Base-by-base conservation (phyloP, 2,888 invertebrate genomes). In the Limnephilus lunatus region DNA sequence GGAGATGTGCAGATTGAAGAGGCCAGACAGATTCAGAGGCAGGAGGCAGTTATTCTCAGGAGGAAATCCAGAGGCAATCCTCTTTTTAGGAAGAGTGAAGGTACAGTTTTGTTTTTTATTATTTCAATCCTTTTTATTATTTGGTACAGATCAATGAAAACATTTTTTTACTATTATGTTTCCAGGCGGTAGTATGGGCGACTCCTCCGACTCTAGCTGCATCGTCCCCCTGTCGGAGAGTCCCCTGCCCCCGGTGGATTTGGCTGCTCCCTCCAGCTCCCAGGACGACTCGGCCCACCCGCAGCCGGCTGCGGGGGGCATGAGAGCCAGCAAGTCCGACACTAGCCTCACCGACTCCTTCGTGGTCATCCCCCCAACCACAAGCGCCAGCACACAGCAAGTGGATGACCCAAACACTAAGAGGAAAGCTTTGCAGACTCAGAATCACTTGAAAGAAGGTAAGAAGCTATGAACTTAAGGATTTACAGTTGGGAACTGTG, bases 331-430 rank as follows among this genome's bases (percentile, higher is more conserved):
- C 95, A 98, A 98, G 96, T 98, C 98, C 3, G 98, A 99, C 95
- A 98, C 98, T 0, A 98, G 98, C 94, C 96, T 99, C 31, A 98
- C 98, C 0, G 98, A 99, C 95, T 98, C 98, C 39, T 99, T 99
- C 95, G 98, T 98, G 3, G 97, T 99, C 94, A 97, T 99, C 25
- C 96, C 97, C 0, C 97, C 97, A 93, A 96, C 96, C 15, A 90
- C 83, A n/a, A 96, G 96, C 11, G 90, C 85, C 19, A 93, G 93
- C 68, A 90, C 86, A 1, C 53, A 91, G 19, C 92, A 93, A 39
- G 93, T 93, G 31, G 93, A 93, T 44, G 93, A 93, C 30, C 80
- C 92, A 3, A 91, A 35, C 39, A 44, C 89, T 81, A 93, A 93
- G 91, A 85, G 93, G 32, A 93, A 93, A 89, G 39, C 89, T 30